A percentile compares a stretch with the other conserved stretches of the same genome.
phyloP scores from a whole-genome alignment of 2,797 vertebrate genomes.

The Diglossa cyanea region DNA sequence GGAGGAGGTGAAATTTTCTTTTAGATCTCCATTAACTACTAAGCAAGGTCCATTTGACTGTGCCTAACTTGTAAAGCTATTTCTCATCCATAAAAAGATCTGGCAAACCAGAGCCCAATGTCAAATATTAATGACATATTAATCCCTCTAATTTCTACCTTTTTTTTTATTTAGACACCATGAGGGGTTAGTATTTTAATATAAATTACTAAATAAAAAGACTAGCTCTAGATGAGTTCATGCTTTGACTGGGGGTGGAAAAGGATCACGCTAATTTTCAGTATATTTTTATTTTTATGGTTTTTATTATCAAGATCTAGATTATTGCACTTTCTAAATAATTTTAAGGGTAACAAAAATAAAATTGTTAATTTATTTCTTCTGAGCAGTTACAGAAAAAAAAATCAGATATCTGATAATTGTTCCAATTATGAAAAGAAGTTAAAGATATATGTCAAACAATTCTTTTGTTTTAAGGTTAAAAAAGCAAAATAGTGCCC shows the following conservation, averaged over 20 bases:
- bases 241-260: neutral
- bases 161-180: neutral
- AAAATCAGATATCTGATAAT: neutral
- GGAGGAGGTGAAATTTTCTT: neutral
- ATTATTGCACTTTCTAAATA: neutral
- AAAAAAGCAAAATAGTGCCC: neutral
- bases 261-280: neutral
- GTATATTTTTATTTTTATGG: neutral
- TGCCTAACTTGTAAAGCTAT: neutral
- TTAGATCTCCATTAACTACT: neutral
- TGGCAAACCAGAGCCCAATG: neutral
- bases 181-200: neutral
- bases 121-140: neutral
- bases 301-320: neutral
- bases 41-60: neutral
- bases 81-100: neutral
- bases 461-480: neutral
- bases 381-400: neutral
- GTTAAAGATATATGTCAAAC: neutral
- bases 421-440: neutral
- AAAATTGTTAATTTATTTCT: neutral
- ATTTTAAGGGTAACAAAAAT: neutral
- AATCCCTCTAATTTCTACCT: neutral
- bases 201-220: neutral
- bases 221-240: neutral